Evolutionary conservation across 2,797 vertebrate species (phyloP).

Genomic region (Botia almorhae): DNA sequence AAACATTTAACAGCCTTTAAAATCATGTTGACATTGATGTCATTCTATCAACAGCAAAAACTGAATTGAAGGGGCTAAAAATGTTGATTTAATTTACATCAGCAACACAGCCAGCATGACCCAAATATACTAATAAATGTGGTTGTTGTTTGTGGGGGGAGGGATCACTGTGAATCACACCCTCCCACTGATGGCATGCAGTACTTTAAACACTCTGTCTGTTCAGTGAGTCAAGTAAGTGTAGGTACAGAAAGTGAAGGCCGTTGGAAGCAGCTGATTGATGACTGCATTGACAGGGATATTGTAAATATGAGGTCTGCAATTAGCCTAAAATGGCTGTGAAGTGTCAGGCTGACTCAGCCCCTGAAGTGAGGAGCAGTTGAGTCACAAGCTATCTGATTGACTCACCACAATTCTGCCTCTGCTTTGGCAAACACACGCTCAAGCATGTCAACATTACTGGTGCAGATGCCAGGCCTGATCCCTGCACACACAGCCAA

Average conservation of each 20-base stretch:
- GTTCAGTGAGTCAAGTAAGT: not conserved
- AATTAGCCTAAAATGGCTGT: conserved; percentile 37
- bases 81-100: not conserved
- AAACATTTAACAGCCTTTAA: not conserved
- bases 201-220: not conserved
- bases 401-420: conserved; percentile 56
- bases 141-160: not conserved
- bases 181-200: not conserved
- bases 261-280: not conserved
- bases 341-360: conserved; percentile 21
- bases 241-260: not conserved
- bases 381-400: conserved; percentile 59
- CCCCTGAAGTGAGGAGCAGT: conserved; percentile 24
- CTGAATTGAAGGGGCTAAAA: not conserved
- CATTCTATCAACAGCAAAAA: not conserved
- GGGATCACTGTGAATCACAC: not conserved
- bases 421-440: conserved; percentile 60
- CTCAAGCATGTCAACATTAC: conserved; percentile 57
- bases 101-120: not conserved
- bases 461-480: conserved; percentile 61
- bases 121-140: not conserved
- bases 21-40: not conserved
- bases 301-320: conserved; percentile 34
- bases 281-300: conserved; percentile 36
- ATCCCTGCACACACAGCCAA: conserved; percentile 38